Base-by-base conservation (phyloP, 2,113 vertebrate genomes). In the Lampris incognitus region DNA sequence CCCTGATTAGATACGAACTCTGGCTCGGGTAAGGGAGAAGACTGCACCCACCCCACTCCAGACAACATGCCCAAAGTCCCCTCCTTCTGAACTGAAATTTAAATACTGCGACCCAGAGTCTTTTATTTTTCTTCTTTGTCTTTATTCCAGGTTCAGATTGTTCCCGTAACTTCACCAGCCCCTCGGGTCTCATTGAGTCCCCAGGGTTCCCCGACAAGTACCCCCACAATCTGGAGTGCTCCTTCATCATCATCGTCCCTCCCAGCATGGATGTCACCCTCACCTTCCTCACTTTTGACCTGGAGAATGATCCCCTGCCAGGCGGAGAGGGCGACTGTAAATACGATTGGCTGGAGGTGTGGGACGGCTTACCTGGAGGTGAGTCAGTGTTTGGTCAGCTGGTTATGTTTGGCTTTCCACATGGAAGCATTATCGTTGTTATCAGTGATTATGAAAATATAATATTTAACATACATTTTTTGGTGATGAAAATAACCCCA, bases 331-430 rank as follows among this genome's bases (percentile, higher is more conserved):
- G 96, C 36, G 98, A 99, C 86, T 99, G 98, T 95, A 98, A 98
- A 79, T 99, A 99, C 0, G 98, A 99, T 82, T 99, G 97, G 97
- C 94, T 99, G 85, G 97, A 99, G 84, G 96, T 99, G 88, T 99
- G 98, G 97, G 98, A 99, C 0, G 98, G 98, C 41, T 95, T 99
- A 74, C 98, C 98, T 0, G 95, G 96, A 83, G 98, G 98, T 99
- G 92, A 95, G 95, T 51, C 50, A 39, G 59, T 50, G 37, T 3
- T 4, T 41, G 39, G 64, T 37, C 8, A 0, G 2, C 6, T 37
- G 3, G 9, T 50, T 24, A 39, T 48, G 36, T 61, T 63, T 67
- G 51, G 9, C 36, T 24, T 24, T 24, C 24, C 24, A 24, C 24
- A 24, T 24, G 24, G 24, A 24, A 24, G 24, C 24, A 24, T 24